Evolutionary conservation across 2,797 vertebrate species (phyloP), one percentile per base, ranked within the genome.

Genomic region (Mallotus villosus): DNA sequence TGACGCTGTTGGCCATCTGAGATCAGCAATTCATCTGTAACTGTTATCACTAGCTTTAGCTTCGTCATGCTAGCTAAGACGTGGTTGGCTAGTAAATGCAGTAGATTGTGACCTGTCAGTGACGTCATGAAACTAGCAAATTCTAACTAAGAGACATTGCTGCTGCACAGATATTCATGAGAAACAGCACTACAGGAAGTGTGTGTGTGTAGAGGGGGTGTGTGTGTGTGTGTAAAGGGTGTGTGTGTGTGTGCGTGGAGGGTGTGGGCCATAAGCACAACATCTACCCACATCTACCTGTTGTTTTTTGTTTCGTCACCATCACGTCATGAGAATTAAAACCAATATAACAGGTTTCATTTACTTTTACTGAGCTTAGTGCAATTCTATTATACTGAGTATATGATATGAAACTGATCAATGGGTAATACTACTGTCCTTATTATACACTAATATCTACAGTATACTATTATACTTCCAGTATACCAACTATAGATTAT

Each of bases 291-390:
- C 78, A 85, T 78, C 78, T 11, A 70, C 71, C 78, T 74, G 82
- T 85, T 73, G 82, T 85, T 73, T 76, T 80, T 85, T 73, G 82
- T 85, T 73, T 76, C 81, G 81, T 55, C 19, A 5, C 51, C 82
- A 84, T 16, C 65, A 74, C 41, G 69, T 25, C 12, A 58, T 64
- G 25, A 72, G 58, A 74, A 64, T 69, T 75, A 58, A 76, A 64
- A 63, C 55, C 19, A 19, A 68, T 71, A 9, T 67, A 78, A 76
- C 59, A 0, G 73, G 76, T 76, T 78, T 58, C 17, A 7, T 55
- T 55, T 5, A 55, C 51, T 14, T 9, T 51, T 5, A 51, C 51
- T 55, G 51, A 17, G 4, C 19, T 17, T 53, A 27, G 27, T 29
- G 27, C 27, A 2, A 29, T 29, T 29, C 4, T 29, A 29, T 29